A percentile compares a stretch with the other conserved stretches of the same genome.
Evolutionary conservation across 2,888 invertebrate species (phyloP).

Genomic region (Orchesella flavescens): DNA sequence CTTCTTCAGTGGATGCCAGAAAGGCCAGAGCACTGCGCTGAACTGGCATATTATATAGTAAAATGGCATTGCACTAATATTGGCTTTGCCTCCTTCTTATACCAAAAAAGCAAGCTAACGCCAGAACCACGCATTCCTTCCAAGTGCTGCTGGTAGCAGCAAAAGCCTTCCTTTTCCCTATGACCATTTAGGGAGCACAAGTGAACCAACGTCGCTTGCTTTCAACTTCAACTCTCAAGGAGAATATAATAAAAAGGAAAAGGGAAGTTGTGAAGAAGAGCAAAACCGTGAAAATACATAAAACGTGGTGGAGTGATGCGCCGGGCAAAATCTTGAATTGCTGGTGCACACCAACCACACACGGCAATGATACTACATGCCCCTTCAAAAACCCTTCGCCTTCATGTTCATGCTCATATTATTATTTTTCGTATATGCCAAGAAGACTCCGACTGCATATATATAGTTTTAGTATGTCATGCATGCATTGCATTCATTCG

Average conservation of each 20-base stretch:
- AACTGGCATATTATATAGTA: not conserved
- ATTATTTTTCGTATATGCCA: slow-evolving; percentile 16
- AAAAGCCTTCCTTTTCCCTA: slow-evolving; percentile 41
- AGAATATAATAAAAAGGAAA: slow-evolving; percentile 51
- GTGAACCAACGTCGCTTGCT: not conserved
- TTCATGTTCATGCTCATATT: slow-evolving; percentile 16
- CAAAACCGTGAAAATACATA: slow-evolving; percentile 52
- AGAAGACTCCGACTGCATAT: too few relatives aligned
- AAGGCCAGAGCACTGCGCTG: slow-evolving; percentile 58
- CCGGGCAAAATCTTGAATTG: slow-evolving; percentile 47
- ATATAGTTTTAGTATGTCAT: slow-evolving; percentile 49
- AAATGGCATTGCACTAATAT: not conserved
- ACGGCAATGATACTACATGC: not conserved
- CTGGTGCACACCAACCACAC: slow-evolving; percentile 7
- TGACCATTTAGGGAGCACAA: slow-evolving; percentile 57
- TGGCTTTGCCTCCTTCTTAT: not conserved
- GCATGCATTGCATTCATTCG: slow-evolving; percentile 48
- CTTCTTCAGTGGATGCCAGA: slow-evolving; percentile 47
- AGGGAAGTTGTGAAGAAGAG: slow-evolving; percentile 53
- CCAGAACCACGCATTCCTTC: slow-evolving; percentile 24
- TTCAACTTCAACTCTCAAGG: not conserved
- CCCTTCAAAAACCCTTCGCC: slow-evolving; percentile 45
- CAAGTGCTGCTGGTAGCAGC: slow-evolving; percentile 14
- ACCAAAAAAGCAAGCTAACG: too few relatives aligned
- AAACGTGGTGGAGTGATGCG: slow-evolving; percentile 42